Base-by-base conservation (phyloP, 2,113 vertebrate genomes). In the Aleadryas rufinucha region DNA sequence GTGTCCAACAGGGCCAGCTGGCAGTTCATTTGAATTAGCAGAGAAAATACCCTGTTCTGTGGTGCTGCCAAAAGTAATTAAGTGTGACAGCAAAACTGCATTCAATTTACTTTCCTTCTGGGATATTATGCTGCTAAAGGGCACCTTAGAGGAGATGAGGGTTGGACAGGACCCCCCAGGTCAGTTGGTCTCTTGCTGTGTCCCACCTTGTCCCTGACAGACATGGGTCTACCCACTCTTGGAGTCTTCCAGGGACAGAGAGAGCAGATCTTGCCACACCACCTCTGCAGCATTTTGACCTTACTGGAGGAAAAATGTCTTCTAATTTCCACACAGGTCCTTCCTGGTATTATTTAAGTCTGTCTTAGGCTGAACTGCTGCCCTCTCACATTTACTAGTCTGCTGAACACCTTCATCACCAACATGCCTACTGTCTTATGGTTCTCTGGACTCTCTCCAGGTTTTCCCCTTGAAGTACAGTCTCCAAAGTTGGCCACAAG, bases 31-130 rank as follows among this genome's bases (percentile, higher is more conserved):
- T 84, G 47, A 84, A 88, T 89, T 60, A 87, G 69, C 52, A 92
- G 61, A 71, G 80, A 93, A 87, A 83, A 90, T 56, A 59, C 35
- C 22, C 87, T 26, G 4, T 89, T 54, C 56, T 61, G 64, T 50
- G 47, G 76, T 70, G 84, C 64, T 92, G 91, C 91, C 91, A 89
- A 84, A 93, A 89, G 47, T 69, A 87, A 95, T 88, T 76, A 78
- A 78, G 44, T 24, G 49, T 87, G 78, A 72, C 31, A 64, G 78
- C 23, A 95, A 90, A 88, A 78, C 18, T 41, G 65, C 65, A 64
- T 72, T 84, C 49, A 88, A 33, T 89, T 95, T 64, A 41, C 72
- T 41, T 68, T 83, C 59, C 54, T 94, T 64, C 84, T 75, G 64
- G 47, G 47, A 70, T 37, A 16, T 33, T 63, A 42, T 28, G 24